Percentiles rank a stretch among this genome's conserved stretches.
Evolutionary conservation across 2,797 vertebrate species (phyloP).

Genomic region (Alauda arvensis): DNA sequence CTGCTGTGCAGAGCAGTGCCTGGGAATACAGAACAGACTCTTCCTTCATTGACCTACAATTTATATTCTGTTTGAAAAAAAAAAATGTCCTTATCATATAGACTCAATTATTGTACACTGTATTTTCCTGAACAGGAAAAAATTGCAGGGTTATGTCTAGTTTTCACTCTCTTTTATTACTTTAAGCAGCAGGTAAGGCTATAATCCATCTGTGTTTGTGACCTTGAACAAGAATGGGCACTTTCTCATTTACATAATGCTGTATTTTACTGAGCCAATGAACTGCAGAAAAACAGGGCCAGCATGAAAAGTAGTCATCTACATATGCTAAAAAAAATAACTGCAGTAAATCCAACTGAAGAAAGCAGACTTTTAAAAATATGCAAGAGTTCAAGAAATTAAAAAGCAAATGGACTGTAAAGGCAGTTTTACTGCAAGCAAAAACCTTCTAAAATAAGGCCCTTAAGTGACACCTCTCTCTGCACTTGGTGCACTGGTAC

Average conservation of each 20-base stretch:
- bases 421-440: constrained; percentile 6
- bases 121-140: neutral
- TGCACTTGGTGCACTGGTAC: neutral
- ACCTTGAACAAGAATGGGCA: constrained; percentile 41
- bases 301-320: constrained; percentile 39
- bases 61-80: neutral
- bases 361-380: constrained; percentile 24
- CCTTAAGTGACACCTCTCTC: neutral
- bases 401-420: constrained; percentile 35
- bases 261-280: constrained; percentile 54
- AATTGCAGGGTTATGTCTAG: neutral
- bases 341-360: constrained; percentile 11
- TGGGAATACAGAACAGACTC: neutral
- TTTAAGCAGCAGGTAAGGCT: constrained; percentile 54
- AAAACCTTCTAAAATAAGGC: constrained; percentile 5
- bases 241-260: constrained; percentile 61
- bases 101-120: neutral
- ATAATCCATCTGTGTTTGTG: constrained; percentile 37
- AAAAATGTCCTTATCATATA: neutral
- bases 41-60: neutral
- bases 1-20: neutral
- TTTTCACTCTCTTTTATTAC: constrained; percentile 15
- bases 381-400: neutral
- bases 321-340: constrained; percentile 43
- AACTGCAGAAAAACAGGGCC: constrained; percentile 31